Percentiles rank a stretch among this genome's conserved stretches.
Conservation (phyloP, 2,113 vertebrate species). For the Cercopithecus mona region DNA sequence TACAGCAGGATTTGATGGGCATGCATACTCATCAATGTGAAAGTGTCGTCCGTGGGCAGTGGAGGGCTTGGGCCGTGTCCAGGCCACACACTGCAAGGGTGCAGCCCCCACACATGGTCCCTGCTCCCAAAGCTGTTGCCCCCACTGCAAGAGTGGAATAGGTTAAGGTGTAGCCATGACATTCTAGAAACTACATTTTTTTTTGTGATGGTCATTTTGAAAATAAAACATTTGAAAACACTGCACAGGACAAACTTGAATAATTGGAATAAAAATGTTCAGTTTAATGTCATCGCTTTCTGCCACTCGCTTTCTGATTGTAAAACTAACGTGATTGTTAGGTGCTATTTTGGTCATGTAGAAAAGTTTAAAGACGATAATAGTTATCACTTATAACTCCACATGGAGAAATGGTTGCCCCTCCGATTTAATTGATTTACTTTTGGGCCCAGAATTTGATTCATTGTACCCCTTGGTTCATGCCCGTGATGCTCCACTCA, state of each 20-base stretch:
- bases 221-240: not conserved
- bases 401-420: not conserved
- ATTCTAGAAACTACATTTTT: not conserved
- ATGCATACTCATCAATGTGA: too few species aligned
- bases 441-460: not conserved
- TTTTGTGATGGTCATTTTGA: not conserved
- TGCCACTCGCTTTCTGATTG: not conserved
- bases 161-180: not conserved
- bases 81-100: not conserved
- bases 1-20: too few species aligned
- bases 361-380: not conserved
- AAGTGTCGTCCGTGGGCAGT: not conserved
- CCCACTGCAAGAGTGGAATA: too few species aligned
- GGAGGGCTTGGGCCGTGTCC: not conserved
- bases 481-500: not conserved
- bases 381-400: not conserved
- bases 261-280: not conserved
- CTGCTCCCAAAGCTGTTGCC: not conserved
- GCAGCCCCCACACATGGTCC: not conserved
- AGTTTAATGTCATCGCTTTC: not conserved
- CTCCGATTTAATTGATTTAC: not conserved
- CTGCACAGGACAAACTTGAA: not conserved
- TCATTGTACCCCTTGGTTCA: not conserved
- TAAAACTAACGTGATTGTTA: too few species aligned
- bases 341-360: not conserved